A percentile compares a stretch with the other conserved stretches of the same genome.
phyloP scores from a whole-genome alignment of 2,888 invertebrate genomes.

The Leucania comma region DNA sequence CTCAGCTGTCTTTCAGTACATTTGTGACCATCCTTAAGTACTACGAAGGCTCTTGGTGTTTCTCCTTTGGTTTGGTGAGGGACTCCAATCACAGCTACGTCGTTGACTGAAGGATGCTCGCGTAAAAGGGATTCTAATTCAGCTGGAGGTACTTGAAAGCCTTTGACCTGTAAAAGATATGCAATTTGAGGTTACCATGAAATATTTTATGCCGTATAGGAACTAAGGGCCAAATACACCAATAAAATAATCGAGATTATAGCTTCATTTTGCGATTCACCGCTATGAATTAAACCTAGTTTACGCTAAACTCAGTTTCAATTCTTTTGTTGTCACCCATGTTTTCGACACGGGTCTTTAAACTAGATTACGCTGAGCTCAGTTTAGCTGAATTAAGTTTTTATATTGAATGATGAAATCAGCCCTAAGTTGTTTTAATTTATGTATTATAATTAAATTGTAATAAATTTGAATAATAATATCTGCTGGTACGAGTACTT shows the following conservation, averaged over 20 bases:
- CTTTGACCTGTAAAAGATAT: constrained; percentile 89
- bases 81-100: constrained; percentile 96
- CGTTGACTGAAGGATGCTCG: constrained; percentile 93
- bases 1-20: constrained; percentile 90
- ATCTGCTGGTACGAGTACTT: neutral
- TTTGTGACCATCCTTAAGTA: constrained; percentile 79
- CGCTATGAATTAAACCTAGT: too few relatives aligned
- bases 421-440: too few relatives aligned
- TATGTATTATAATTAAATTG: neutral
- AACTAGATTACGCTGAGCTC: too few relatives aligned
- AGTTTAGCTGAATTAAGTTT: too few relatives aligned
- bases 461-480: neutral
- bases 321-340: too few relatives aligned
- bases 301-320: too few relatives aligned
- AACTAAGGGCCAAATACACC: too few relatives aligned
- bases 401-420: too few relatives aligned
- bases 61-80: constrained; percentile 94
- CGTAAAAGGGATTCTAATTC: constrained; percentile 95
- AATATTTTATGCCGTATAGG: neutral
- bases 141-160: constrained; percentile 96
- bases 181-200: neutral
- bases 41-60: constrained; percentile 94
- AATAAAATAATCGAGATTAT: too few relatives aligned
- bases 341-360: too few relatives aligned
- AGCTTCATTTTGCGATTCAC: too few relatives aligned